These are phyloP conservation scores for Carabus problematicus DNA, from an alignment of 2,888 invertebrate species.

Conservation along the genomic window DNA sequence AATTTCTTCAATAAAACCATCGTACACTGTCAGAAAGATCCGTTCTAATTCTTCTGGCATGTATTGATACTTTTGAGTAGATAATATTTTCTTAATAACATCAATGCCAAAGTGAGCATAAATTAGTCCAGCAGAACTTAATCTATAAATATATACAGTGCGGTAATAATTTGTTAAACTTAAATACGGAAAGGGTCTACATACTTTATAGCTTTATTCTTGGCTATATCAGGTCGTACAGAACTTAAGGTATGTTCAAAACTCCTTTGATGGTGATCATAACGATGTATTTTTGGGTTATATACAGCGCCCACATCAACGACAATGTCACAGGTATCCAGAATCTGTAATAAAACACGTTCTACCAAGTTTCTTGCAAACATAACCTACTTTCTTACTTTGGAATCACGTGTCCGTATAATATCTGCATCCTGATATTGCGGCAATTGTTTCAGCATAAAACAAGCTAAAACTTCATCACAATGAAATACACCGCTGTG, in stretches of 20 bases:
- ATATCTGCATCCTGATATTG: conserved; percentile 83
- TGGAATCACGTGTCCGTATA: conserved; percentile 68
- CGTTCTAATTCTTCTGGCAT: conserved; percentile 62
- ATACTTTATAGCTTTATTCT: conserved; percentile 68
- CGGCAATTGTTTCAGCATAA: conserved; percentile 83
- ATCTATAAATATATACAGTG: conserved; percentile 62
- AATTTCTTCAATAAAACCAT: conserved; percentile 87
- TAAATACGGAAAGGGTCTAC: conserved; percentile 49
- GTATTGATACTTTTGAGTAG: conserved; percentile 58
- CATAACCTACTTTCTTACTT: conserved; percentile 53
- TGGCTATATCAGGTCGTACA: conserved; percentile 67
- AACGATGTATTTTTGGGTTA: conserved; percentile 76
- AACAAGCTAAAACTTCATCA: conserved; percentile 95
- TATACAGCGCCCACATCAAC: conserved; percentile 93
- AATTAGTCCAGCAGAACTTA: conserved; percentile 94
- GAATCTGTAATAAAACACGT: conserved; percentile 53
- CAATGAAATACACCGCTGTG: conserved; percentile 90
- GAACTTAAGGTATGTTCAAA: conserved; percentile 74
- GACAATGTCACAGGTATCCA: conserved; percentile 88
- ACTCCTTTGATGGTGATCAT: conserved; percentile 93
- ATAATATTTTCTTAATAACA: conserved; percentile 70
- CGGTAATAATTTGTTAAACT: background rate
- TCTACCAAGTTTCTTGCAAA: background rate
- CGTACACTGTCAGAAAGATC: conserved; percentile 79
- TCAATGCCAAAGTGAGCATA: conserved; percentile 89